These are phyloP conservation scores for Condylostylus longicornis DNA, from an alignment of 1,140 invertebrate species.

Conservation along the genomic window DNA sequence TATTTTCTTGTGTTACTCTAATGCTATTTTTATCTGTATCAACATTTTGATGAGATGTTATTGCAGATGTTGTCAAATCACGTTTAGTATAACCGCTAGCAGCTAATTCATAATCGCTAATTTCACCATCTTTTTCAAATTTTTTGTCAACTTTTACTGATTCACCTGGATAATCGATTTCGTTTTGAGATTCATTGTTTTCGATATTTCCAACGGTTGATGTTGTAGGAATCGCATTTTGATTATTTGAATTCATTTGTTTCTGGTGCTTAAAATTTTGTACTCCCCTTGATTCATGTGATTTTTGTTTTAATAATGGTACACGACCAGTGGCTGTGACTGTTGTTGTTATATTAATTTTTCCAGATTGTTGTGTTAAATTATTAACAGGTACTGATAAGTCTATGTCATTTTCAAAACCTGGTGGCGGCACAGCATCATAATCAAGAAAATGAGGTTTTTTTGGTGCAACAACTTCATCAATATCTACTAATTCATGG, in stretches of 20 bases:
- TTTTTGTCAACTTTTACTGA: conserved; percentile 30
- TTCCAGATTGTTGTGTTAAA: too few relatives aligned
- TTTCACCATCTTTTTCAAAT: conserved; percentile 28
- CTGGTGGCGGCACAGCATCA: conserved; percentile 38
- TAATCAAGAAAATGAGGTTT: conserved; percentile 44
- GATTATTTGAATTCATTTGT: too few relatives aligned
- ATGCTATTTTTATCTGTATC: conserved; percentile 2
- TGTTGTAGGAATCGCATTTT: too few relatives aligned
- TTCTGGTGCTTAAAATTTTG: too few relatives aligned
- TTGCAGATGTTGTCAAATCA: conserved; percentile 25
- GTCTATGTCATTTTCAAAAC: conserved; percentile 32
- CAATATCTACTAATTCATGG: conserved; percentile 19
- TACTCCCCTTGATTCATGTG: too few relatives aligned
- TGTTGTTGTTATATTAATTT: too few relatives aligned
- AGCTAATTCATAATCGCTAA: conserved; percentile 29
- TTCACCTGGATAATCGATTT: conserved; percentile 13
- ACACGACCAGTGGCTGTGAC: neutral
- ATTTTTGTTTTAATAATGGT: neutral
- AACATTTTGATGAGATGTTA: neutral
- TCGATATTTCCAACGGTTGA: neutral
- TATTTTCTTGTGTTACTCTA: neutral
- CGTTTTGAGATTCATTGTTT: neutral
- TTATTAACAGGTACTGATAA: too few relatives aligned
- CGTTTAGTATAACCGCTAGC: conserved; percentile 30
- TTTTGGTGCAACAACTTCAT: conserved; percentile 25